Conservation (phyloP, 2,797 vertebrate species). For the Anomalospiza imberbis region DNA sequence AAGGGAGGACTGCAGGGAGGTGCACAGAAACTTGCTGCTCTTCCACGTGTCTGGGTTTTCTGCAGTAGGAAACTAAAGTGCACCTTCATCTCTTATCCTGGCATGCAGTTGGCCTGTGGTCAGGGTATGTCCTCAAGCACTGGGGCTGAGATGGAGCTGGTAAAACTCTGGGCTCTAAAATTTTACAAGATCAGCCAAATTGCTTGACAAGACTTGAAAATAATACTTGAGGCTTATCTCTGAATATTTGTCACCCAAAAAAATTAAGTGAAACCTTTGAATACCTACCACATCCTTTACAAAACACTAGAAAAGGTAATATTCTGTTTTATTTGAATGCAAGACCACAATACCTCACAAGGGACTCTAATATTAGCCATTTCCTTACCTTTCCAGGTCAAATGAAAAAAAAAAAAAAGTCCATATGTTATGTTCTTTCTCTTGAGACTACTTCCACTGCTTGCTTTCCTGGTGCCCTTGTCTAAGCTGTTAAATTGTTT, state of each 20-base stretch:
- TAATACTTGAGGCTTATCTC: not conserved
- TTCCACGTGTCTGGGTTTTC: not conserved
- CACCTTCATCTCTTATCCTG: accelerated
- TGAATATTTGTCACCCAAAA: not conserved
- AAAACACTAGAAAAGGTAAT: not conserved
- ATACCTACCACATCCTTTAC: not conserved
- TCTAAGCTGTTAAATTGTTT: not conserved
- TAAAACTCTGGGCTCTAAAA: not conserved
- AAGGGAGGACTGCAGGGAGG: not conserved
- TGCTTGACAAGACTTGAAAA: not conserved
- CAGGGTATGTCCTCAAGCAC: not conserved
- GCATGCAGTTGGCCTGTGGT: not conserved
- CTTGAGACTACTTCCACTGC: not conserved
- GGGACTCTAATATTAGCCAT: not conserved
- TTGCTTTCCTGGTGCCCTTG: not conserved
- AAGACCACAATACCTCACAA: not conserved
- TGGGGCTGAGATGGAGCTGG: not conserved
- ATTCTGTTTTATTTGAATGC: not conserved
- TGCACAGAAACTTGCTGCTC: not conserved
- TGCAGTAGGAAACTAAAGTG: not conserved
- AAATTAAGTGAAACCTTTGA: not conserved
- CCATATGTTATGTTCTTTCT: not conserved
- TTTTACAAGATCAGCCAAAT: not conserved
- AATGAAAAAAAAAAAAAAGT: not conserved
- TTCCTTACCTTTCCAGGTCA: not conserved